These are phyloP conservation scores for Rosalia funebris DNA, from an alignment of 2,888 invertebrate species.

Conservation along the genomic window DNA sequence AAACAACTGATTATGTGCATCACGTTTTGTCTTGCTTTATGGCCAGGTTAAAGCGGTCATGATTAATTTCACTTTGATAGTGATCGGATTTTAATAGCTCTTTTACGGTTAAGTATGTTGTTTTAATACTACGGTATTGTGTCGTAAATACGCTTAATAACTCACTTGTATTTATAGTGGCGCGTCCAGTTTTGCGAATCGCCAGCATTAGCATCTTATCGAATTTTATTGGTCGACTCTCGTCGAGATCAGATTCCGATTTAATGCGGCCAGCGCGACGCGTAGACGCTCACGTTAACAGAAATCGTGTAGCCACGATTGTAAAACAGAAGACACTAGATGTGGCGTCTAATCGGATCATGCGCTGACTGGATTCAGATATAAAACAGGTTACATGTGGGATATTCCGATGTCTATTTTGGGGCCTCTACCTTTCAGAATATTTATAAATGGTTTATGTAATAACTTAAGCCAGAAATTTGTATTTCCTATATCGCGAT, in stretches of 20 bases:
- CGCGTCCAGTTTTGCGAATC: conserved; percentile 19
- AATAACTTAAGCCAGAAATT: too few species aligned
- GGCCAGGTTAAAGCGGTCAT: conserved; percentile 54
- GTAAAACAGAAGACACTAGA: too few species aligned
- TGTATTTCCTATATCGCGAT: too few species aligned
- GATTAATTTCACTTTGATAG: conserved; percentile 60
- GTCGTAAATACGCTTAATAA: conserved; percentile 55
- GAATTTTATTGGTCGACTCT: conserved; percentile 13
- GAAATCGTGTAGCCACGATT: too few species aligned
- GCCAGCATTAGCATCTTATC: conserved; percentile 21
- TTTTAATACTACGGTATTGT: conserved; percentile 56
- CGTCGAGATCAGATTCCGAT: conserved; percentile 4
- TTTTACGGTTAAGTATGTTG: conserved; percentile 61
- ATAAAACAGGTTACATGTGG: too few species aligned
- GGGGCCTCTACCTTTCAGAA: too few species aligned
- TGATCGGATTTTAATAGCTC: conserved; percentile 60
- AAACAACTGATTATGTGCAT: conserved; percentile 59
- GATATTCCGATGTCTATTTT: too few species aligned
- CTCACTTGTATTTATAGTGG: conserved; percentile 32
- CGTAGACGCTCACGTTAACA: too few species aligned
- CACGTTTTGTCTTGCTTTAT: conserved; percentile 58
- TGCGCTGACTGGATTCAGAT: too few species aligned
- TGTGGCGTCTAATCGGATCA: too few species aligned
- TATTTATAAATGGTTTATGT: too few species aligned
- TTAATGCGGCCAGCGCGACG: too few species aligned